Evolutionary conservation across 2,113 vertebrate species (phyloP).

Genomic region (Labeo rohita): DNA sequence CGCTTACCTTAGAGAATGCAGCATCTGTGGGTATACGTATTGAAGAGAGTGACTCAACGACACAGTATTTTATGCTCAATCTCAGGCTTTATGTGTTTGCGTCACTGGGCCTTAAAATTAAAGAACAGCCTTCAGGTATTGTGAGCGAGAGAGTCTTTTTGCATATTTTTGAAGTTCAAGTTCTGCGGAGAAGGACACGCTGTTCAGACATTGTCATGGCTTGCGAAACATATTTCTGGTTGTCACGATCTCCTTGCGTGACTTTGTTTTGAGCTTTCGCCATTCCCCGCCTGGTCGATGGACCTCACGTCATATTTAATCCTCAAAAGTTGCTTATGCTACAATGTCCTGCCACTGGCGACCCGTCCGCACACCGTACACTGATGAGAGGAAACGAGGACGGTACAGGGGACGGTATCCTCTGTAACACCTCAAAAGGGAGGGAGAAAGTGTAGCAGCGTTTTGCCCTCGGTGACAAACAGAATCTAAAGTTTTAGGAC

Average conservation of each 20-base stretch:
- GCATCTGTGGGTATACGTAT: neutral
- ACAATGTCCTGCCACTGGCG: slow-evolving; percentile 3
- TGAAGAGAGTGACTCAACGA: neutral
- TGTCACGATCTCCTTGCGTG: slow-evolving; percentile 19
- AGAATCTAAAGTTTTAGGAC: slow-evolving; percentile 2
- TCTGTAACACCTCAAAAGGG: neutral
- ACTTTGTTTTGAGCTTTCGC: neutral
- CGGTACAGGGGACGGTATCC: neutral
- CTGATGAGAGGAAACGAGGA: neutral
- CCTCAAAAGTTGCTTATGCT: slow-evolving; percentile 42
- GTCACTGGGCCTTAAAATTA: slow-evolving; percentile 12
- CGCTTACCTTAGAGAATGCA: slow-evolving; percentile 46
- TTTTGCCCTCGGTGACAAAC: neutral
- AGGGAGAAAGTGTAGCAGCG: neutral
- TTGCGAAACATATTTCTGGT: neutral
- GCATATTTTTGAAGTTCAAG: neutral
- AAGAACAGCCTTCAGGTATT: neutral
- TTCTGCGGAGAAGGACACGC: neutral
- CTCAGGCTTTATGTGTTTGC: neutral
- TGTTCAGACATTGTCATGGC: slow-evolving; percentile 10
- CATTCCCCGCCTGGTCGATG: neutral
- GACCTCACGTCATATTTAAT: slow-evolving; percentile 36
- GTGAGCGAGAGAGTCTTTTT: slow-evolving; percentile 14
- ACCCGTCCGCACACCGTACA: neutral
- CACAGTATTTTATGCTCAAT: neutral